These are phyloP conservation scores for Planiliza haematocheilus DNA, from an alignment of 2,113 vertebrate genomes.

Conservation along the genomic window DNA sequence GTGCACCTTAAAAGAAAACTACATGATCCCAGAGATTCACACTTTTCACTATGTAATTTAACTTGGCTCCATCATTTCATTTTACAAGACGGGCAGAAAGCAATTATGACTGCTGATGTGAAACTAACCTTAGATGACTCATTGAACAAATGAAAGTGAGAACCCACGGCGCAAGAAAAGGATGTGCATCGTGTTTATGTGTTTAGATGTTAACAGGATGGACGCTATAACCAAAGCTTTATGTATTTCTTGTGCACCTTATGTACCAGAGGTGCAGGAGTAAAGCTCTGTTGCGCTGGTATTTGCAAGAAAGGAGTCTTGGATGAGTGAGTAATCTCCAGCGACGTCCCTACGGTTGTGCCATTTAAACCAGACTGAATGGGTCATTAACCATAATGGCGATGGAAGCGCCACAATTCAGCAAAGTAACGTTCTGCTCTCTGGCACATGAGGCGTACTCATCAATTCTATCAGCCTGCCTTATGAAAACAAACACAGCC, in stretches of 20 bases:
- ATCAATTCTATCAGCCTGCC: conserved; percentile 3
- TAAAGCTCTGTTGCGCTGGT: conserved; percentile 83
- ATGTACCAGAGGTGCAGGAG: conserved; percentile 42
- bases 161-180: conserved; percentile 15
- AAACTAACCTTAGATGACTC: conserved; percentile 28
- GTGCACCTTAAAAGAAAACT: neutral
- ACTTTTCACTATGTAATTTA: conserved; percentile 16
- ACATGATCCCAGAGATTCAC: neutral
- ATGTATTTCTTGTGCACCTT: neutral
- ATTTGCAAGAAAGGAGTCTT: conserved; percentile 87
- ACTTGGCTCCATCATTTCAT: conserved; percentile 15
- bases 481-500: conserved; percentile 19
- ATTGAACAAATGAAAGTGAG: conserved; percentile 37
- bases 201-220: conserved; percentile 3
- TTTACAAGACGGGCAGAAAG: conserved; percentile 8
- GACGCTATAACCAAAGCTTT: neutral
- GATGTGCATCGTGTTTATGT: conserved; percentile 5
- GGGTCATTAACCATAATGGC: conserved; percentile 96
- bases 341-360: conserved; percentile 86
- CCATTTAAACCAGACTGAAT: conserved; percentile 93
- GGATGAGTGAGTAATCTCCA: conserved; percentile 85
- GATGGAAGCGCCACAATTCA: conserved; percentile 85
- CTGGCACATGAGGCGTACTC: conserved; percentile 60
- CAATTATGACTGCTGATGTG: conserved; percentile 3
- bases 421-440: conserved; percentile 87